A percentile compares a stretch with the other conserved stretches of the same genome.
Evolutionary conservation across 2,888 invertebrate genomes (phyloP).

Genomic region (Pachycephus smyrnensis): DNA sequence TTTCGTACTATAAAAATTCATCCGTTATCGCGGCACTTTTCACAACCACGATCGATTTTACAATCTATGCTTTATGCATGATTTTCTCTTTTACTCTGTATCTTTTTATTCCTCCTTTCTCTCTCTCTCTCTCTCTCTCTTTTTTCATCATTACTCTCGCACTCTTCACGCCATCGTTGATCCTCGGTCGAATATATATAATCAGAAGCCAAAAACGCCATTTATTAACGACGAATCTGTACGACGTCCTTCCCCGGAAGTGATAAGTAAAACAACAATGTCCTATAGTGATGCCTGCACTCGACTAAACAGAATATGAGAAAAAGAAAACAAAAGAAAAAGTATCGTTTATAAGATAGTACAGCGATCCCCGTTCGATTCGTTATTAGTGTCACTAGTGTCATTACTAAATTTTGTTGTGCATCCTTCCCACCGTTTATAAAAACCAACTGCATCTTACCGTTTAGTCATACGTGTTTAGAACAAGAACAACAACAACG

Average conservation of each 20-base stretch:
- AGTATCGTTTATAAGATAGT: neutral
- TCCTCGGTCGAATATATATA: constrained; percentile 21
- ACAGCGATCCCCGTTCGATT: neutral
- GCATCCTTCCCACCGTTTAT: neutral
- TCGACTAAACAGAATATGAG: neutral
- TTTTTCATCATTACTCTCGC: neutral
- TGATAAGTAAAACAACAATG: neutral
- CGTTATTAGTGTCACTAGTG: neutral
- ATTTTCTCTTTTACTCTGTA: neutral
- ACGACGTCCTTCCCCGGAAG: neutral
- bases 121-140: neutral
- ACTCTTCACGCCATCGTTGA: constrained; percentile 16
- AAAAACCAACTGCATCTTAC: neutral
- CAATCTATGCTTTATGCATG: neutral
- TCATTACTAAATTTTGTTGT: constrained; percentile 1
- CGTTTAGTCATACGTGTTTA: constrained; percentile 7
- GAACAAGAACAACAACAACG: neutral
- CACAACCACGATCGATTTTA: neutral
- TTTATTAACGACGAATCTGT: neutral
- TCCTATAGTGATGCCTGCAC: neutral
- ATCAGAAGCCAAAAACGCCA: constrained; percentile 46
- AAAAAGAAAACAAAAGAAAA: neutral
- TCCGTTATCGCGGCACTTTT: neutral
- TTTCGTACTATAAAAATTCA: constrained; percentile 2
- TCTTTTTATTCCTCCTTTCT: neutral